A percentile compares a stretch with the other conserved stretches of the same genome.
Evolutionary conservation across 1,140 invertebrate genomes (phyloP).

Genomic region (Pseudomyrmex dendroicus): DNA sequence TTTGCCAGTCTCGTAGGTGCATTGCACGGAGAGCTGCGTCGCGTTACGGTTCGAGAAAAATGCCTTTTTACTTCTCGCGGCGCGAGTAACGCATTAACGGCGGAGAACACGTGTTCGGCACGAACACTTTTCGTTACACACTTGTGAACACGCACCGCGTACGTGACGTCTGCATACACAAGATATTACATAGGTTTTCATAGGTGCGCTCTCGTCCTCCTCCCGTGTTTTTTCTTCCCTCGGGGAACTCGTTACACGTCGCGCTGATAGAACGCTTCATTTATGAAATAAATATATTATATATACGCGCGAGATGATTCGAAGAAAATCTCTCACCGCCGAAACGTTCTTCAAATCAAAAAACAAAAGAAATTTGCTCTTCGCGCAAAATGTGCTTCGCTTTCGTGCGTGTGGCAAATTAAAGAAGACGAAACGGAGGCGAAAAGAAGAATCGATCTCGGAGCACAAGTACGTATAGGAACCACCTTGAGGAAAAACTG

Average conservation of each 20-base stretch:
- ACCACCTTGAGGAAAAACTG: constrained; percentile 39
- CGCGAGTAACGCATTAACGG: constrained; percentile 66
- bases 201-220: constrained; percentile 37
- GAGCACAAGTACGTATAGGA: background rate
- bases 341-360: background rate
- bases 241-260: background rate
- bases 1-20: constrained; percentile 22
- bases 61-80: constrained; percentile 58
- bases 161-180: constrained; percentile 77
- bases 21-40: constrained; percentile 45
- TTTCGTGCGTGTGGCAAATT: constrained; percentile 30
- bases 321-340: too few relatives aligned
- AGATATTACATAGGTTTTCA: constrained; percentile 52
- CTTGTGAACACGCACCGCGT: constrained; percentile 75
- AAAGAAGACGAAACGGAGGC: background rate
- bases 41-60: constrained; percentile 66
- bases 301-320: background rate
- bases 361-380: too few relatives aligned
- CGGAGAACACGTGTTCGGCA: constrained; percentile 74
- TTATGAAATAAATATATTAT: background rate
- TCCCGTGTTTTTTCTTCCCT: constrained; percentile 13
- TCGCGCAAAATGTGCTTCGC: too few relatives aligned
- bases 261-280: background rate
- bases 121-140: constrained; percentile 76
- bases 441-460: background rate